Percentiles rank a stretch among this genome's conserved stretches.
These are phyloP conservation scores for Carollia perspicillata DNA, from an alignment of 2,113 vertebrate species.

Conservation along the genomic window DNA sequence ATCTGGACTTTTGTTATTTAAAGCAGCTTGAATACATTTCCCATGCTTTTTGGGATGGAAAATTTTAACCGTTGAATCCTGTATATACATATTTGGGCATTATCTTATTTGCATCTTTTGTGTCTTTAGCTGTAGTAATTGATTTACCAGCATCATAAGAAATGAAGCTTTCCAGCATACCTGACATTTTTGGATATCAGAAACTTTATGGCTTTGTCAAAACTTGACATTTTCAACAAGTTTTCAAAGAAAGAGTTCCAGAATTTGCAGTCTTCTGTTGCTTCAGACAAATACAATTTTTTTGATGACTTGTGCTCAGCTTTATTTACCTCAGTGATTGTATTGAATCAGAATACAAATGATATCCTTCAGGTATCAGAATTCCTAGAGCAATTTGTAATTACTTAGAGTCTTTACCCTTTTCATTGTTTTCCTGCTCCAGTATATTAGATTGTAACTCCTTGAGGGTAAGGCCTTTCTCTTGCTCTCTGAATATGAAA, in stretches of 20 bases:
- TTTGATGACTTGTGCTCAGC: background rate
- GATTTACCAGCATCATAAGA: background rate
- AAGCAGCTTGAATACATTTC: background rate
- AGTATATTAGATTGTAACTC: background rate
- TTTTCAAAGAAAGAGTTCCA: slow-evolving; percentile 22
- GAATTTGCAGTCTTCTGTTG: background rate
- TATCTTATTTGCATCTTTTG: background rate
- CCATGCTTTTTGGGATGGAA: background rate
- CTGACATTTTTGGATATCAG: background rate
- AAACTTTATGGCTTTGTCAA: background rate
- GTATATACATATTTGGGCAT: background rate
- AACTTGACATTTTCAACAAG: background rate
- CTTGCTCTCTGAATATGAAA: background rate
- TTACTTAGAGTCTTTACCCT: background rate
- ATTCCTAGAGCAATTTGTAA: background rate
- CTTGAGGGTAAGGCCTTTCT: background rate
- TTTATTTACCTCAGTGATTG: background rate
- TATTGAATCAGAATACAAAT: background rate
- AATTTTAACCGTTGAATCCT: background rate
- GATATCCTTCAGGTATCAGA: background rate
- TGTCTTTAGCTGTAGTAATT: background rate
- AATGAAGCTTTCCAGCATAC: background rate
- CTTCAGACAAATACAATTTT: background rate
- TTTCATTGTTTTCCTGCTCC: background rate
- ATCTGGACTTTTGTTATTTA: background rate